Conservation (phyloP, 2,797 vertebrate genomes). For the Propithecus perrieri region DNA sequence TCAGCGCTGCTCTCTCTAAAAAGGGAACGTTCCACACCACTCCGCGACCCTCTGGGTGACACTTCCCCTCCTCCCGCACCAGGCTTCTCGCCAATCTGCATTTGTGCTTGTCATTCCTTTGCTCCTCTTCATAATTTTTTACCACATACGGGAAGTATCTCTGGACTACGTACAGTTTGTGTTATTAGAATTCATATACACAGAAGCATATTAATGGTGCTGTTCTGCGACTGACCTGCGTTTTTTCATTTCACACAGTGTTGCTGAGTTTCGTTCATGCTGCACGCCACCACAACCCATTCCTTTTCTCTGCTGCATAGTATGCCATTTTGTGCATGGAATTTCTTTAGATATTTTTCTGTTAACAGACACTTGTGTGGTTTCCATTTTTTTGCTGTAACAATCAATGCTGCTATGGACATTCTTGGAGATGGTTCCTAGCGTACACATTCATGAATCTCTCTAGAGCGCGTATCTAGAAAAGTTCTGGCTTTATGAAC, state of each 20-base stretch:
- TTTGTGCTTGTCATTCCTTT: not conserved
- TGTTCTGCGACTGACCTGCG: no score
- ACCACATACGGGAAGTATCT: not conserved
- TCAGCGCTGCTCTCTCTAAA: not conserved
- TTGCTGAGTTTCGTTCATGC: no score
- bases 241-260: not conserved
- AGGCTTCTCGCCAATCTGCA: not conserved
- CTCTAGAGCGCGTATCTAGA: not conserved
- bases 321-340: not conserved
- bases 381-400: not conserved
- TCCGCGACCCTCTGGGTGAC: rapidly evolving
- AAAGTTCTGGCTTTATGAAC: not conserved
- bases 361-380: no score
- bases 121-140: not conserved
- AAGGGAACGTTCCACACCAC: not conserved
- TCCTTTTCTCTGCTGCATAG: not conserved
- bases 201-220: rapidly evolving
- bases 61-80: not conserved
- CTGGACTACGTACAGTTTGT: not conserved
- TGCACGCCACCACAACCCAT: rapidly evolving
- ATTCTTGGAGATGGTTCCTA: not conserved
- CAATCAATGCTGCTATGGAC: rapidly evolving
- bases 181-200: no score
- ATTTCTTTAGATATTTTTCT: not conserved
- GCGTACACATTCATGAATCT: not conserved